Evolutionary conservation across 2,797 vertebrate genomes (phyloP).

Genomic region (Melanotaenia maccullochi): DNA sequence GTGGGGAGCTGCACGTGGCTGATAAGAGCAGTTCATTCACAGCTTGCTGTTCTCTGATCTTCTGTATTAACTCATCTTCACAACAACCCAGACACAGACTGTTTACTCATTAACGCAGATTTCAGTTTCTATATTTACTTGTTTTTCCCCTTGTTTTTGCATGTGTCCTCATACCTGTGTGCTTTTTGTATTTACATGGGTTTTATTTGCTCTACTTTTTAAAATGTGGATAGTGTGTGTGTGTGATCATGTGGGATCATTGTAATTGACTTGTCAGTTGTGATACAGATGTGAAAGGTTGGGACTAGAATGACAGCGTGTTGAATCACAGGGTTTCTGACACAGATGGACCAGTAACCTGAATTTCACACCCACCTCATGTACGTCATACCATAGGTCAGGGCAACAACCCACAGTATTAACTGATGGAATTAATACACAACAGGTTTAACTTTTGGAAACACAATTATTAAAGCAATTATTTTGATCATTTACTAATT

Average conservation of each 20-base stretch:
- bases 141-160: conserved; percentile 12
- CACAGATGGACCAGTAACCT: conserved; percentile 20
- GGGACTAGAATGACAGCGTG: conserved; percentile 14
- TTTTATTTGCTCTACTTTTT: conserved; percentile 10
- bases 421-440: conserved; percentile 8
- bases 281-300: conserved; percentile 32
- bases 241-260: conserved; percentile 23
- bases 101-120: conserved; percentile 53
- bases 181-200: conserved; percentile 15
- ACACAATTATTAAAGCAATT: neutral
- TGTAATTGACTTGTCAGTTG: conserved; percentile 32
- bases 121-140: conserved; percentile 44
- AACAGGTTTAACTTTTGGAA: neutral
- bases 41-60: conserved; percentile 50
- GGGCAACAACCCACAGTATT: conserved; percentile 13
- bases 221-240: conserved; percentile 6
- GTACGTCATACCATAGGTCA: neutral
- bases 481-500: neutral
- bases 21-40: conserved; percentile 71
- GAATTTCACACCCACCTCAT: conserved; percentile 33
- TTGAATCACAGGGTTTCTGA: conserved; percentile 40
- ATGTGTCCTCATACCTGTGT: conserved; percentile 30
- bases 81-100: conserved; percentile 34
- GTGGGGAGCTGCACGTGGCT: conserved; percentile 61
- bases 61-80: conserved; percentile 45